Evolutionary conservation across 2,113 vertebrate species (phyloP).

Genomic region (Nycticryphes semicollaris): DNA sequence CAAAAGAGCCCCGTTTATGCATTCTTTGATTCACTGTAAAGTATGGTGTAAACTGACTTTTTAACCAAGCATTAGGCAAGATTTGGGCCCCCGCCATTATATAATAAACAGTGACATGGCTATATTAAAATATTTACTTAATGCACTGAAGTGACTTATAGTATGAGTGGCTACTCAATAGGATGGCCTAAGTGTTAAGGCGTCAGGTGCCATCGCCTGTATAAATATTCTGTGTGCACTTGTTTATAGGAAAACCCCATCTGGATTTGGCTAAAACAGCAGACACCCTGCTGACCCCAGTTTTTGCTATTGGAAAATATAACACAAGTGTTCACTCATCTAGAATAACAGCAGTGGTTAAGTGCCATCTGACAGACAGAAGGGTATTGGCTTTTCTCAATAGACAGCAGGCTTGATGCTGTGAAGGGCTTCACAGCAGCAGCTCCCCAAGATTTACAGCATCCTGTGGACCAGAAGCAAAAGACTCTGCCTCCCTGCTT

Average conservation of each 20-base stretch:
- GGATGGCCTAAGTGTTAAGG: constrained; percentile 96
- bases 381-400: constrained; percentile 89
- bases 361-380: constrained; percentile 94
- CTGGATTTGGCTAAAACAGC: constrained; percentile 90
- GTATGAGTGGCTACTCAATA: constrained; percentile 97
- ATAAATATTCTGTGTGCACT: constrained; percentile 97
- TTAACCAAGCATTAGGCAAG: constrained; percentile 96
- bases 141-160: constrained; percentile 98
- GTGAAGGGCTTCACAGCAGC: constrained; percentile 67
- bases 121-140: constrained; percentile 99
- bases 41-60: constrained; percentile 94
- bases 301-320: constrained; percentile 97
- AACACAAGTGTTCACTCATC: constrained; percentile 94
- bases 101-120: constrained; percentile 98
- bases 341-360: constrained; percentile 83
- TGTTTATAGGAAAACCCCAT: constrained; percentile 99
- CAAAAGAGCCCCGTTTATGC: constrained; percentile 86
- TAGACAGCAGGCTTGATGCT: constrained; percentile 75
- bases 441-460: constrained; percentile 70
- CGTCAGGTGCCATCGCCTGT: constrained; percentile 97
- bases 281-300: constrained; percentile 89
- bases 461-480: constrained; percentile 42
- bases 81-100: constrained; percentile 95
- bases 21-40: constrained; percentile 87
- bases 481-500: not conserved